Percentiles rank a stretch among this genome's conserved stretches.
phyloP scores from a whole-genome alignment of 2,113 vertebrate genomes.

The Microcebus griseorufus region DNA sequence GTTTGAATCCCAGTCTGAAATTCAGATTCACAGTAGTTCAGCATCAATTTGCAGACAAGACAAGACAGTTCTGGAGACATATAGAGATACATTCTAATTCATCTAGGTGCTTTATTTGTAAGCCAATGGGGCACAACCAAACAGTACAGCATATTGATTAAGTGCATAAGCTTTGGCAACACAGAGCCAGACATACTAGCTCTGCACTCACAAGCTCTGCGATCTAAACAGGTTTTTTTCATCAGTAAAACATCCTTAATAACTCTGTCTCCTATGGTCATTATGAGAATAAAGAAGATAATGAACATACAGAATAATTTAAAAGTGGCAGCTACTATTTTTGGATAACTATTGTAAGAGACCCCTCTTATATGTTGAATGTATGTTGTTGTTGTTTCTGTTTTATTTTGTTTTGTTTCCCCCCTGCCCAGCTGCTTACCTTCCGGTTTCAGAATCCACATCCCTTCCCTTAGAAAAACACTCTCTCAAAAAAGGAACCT shows the following conservation, averaged over 20 bases:
- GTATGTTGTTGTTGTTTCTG: background rate
- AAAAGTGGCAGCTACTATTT: too few relatives aligned
- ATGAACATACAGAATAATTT: background rate
- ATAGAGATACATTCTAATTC: background rate
- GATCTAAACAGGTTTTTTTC: background rate
- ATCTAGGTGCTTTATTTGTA: background rate
- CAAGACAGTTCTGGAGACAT: background rate
- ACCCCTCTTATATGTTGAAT: rapidly evolving
- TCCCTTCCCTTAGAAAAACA: background rate
- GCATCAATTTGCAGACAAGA: background rate
- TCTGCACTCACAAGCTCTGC: background rate
- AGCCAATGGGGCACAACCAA: too few relatives aligned
- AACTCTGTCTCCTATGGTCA: background rate
- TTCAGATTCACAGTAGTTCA: background rate
- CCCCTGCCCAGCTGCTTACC: background rate
- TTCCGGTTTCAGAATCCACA: background rate
- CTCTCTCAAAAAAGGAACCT: background rate
- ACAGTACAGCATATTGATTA: rapidly evolving
- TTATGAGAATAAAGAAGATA: background rate
- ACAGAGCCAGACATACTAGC: rapidly evolving
- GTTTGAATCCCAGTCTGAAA: background rate
- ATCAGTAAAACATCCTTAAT: background rate
- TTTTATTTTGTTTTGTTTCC: background rate
- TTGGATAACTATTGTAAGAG: too few relatives aligned
- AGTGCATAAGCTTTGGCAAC: rapidly evolving